phyloP scores from a whole-genome alignment of 2,888 invertebrate genomes.

The Drosophila mettleri region DNA sequence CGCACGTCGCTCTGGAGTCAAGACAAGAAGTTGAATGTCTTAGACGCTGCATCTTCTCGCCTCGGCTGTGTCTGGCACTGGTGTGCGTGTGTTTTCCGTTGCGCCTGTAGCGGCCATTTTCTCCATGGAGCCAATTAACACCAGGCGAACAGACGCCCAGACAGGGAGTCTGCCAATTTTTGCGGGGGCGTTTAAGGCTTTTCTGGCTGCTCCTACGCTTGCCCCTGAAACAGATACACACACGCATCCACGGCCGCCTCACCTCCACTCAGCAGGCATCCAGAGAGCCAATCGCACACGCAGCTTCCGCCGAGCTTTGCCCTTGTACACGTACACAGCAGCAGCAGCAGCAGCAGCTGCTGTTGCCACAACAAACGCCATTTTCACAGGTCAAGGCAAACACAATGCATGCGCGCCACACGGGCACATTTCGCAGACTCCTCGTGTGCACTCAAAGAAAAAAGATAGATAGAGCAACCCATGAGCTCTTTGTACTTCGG shows the following conservation, averaged over 20 bases:
- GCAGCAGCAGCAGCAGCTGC: neutral
- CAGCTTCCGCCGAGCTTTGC: constrained; percentile 61
- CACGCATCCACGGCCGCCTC: constrained; percentile 8
- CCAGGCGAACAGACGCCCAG: constrained; percentile 76
- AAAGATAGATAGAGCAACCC: too few species aligned
- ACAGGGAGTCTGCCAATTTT: constrained; percentile 13
- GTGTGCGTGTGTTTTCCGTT: constrained; percentile 34
- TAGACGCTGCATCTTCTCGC: constrained; percentile 41
- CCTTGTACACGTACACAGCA: constrained; percentile 39
- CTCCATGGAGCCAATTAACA: constrained; percentile 82
- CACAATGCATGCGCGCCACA: constrained; percentile 28
- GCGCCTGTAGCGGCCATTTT: constrained; percentile 80
- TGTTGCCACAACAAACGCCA: constrained; percentile 10
- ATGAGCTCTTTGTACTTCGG: too few species aligned
- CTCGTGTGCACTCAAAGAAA: constrained; percentile 27
- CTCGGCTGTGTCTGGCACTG: constrained; percentile 6
- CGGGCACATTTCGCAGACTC: constrained; percentile 9
- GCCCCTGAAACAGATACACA: constrained; percentile 55
- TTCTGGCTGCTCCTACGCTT: constrained; percentile 42
- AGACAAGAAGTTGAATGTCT: constrained; percentile 65
- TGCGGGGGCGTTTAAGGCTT: constrained; percentile 26
- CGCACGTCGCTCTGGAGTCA: constrained; percentile 11
- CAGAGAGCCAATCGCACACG: constrained; percentile 38
- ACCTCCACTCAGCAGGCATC: constrained; percentile 8
- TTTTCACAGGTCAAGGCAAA: constrained; percentile 55